Base-by-base conservation (phyloP, 2,113 vertebrate species). In the Paradoxurus hermaphroditus region DNA sequence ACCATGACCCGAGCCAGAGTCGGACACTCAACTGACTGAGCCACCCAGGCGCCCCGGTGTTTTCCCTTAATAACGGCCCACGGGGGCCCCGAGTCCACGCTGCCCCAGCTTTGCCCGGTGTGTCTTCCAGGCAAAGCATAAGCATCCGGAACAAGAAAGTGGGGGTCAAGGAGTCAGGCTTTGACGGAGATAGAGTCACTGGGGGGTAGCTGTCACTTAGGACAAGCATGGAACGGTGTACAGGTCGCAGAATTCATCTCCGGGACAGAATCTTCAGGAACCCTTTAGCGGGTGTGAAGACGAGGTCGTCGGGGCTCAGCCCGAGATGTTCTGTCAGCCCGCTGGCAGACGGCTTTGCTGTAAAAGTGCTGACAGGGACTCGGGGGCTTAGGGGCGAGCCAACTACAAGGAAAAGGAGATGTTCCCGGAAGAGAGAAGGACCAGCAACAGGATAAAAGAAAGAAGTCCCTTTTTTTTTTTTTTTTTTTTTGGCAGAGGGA, bases 41-140 rank as follows among this genome's bases (percentile, higher is more conserved):
- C 2, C 56, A 23, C 56, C 56, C 56, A 59, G 21, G 21, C 0
- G 8, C 51, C 53, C 56, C 3, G 1, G 11, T 7, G 14, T 56
- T 90, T 62, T 27, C 19, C 21, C 87, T 65, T 44, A 7, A 63
- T 34, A 36, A 7, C 8, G 59, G 56, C 12, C 34, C 36, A 27
- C 5, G 6, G 46, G 13, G 5, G 0, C 36, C 68, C 49, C 9
- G 10, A 49, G 5, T 11, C 16, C 21, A 10, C 0, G 27, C 39
- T 41, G 31, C 12, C 8, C 18, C 34, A 31, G 19, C 29, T 94
- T 96, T 59, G 36, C 7, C 3, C 70, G 2, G 2, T 67, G 19
- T 63, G 6, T 87, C 34, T 79, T 49, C 36, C 87, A 41, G 67
- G 56, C 4, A 56, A 46, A 83, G 27, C 7, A 3, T 0, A 9